Percentiles rank a stretch among this genome's conserved stretches.
These are phyloP conservation scores for Echeneis naucrates DNA, from an alignment of 2,797 vertebrate genomes.

Conservation along the genomic window DNA sequence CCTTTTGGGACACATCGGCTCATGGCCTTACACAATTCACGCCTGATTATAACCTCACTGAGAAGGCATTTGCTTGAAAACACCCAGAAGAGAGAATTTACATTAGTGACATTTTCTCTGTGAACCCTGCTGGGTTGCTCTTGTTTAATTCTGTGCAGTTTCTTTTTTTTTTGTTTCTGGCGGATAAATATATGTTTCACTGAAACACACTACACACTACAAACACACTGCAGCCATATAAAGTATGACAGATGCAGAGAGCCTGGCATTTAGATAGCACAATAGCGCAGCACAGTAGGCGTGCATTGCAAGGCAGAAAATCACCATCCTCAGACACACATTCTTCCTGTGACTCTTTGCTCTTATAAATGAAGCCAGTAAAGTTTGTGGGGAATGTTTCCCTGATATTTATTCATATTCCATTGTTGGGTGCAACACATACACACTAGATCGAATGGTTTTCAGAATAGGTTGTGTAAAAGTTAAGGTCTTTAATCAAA, in stretches of 20 bases:
- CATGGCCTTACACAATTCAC: constrained; percentile 44
- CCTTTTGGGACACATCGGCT: constrained; percentile 23
- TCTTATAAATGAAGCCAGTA: neutral
- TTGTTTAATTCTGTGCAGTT: constrained; percentile 22
- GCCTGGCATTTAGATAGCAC: constrained; percentile 33
- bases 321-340: constrained; percentile 8
- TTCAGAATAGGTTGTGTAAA: constrained; percentile 11
- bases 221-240: constrained; percentile 5
- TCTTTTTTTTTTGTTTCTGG: constrained; percentile 7
- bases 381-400: constrained; percentile 10
- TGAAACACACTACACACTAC: constrained; percentile 6
- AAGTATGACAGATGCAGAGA: constrained; percentile 13
- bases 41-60: constrained; percentile 32
- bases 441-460: constrained; percentile 2
- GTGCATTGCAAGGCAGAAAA: neutral
- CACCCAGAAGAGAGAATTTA: constrained; percentile 48
- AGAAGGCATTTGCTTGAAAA: constrained; percentile 59
- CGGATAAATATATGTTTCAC: constrained; percentile 21
- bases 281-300: neutral
- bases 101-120: constrained; percentile 37
- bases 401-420: neutral
- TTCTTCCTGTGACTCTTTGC: constrained; percentile 21
- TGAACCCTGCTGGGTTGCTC: constrained; percentile 19
- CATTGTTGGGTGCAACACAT: neutral
- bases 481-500: constrained; percentile 14